Evolutionary conservation across 2,888 invertebrate species (phyloP).

Genomic region (Acanthosepion lycidas): DNA sequence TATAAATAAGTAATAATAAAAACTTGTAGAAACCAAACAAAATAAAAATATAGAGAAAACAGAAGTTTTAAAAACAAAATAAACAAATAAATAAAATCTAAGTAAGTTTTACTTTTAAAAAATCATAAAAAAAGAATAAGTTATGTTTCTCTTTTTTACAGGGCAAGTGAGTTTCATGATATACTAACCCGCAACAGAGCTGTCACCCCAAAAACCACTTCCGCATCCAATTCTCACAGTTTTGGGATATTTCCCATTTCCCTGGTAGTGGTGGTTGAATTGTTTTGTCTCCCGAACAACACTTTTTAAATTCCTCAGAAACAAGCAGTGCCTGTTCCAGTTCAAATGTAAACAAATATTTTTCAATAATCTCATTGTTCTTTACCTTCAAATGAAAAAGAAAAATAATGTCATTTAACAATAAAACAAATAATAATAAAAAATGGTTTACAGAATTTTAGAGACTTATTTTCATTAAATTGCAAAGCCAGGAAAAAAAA

Average conservation of each 20-base stretch:
- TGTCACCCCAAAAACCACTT: slow-evolving; percentile 78
- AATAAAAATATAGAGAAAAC: no score
- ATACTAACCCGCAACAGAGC: slow-evolving; percentile 75
- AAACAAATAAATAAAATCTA: no score
- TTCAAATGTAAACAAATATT: neutral
- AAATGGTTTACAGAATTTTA: neutral
- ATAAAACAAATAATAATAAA: neutral
- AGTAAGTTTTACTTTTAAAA: no score
- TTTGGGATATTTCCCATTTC: slow-evolving; percentile 53
- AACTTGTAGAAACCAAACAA: no score
- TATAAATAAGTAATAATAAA: no score
- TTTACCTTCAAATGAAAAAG: neutral
- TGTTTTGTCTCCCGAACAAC: neutral
- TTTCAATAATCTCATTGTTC: neutral
- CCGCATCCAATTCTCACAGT: slow-evolving; percentile 76
- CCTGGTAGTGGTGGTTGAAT: neutral
- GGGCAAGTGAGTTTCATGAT: neutral
- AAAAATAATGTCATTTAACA: neutral
- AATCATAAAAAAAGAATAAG: no score
- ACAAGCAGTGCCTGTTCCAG: neutral
- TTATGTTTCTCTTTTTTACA: no score
- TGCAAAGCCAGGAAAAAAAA: neutral
- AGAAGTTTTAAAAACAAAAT: no score
- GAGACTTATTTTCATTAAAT: no score
- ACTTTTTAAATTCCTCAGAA: neutral